A percentile compares a stretch with the other conserved stretches of the same genome.
These are phyloP conservation scores for Latheticus oryzae DNA, from an alignment of 2,888 invertebrate genomes.

Conservation along the genomic window DNA sequence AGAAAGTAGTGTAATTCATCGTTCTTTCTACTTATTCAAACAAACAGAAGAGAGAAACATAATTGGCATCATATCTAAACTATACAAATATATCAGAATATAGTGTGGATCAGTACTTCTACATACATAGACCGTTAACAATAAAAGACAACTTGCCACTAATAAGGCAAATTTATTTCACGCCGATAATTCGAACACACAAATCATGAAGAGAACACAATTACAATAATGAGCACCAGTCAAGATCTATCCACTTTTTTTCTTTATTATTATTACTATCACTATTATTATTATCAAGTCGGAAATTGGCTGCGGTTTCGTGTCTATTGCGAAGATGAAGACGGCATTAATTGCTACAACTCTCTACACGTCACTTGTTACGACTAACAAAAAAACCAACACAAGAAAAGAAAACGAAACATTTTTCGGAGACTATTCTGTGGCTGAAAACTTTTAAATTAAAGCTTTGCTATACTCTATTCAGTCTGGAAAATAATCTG, in stretches of 20 bases:
- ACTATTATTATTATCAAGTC: conserved; percentile 29
- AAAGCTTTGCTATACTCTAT: conserved; percentile 24
- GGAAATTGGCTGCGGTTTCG: conserved; percentile 33
- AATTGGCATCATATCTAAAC: conserved; percentile 45
- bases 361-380: conserved; percentile 19
- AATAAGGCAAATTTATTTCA: conserved; percentile 39
- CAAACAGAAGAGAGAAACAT: conserved; percentile 39
- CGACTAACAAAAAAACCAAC: conserved; percentile 5
- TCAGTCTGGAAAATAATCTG: conserved; percentile 26
- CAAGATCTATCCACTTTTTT: conserved; percentile 25
- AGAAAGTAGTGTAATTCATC: too few relatives aligned
- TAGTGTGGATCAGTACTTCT: conserved; percentile 42
- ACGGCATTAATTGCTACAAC: conserved; percentile 24
- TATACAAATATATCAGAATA: conserved; percentile 44
- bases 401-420: conserved; percentile 19
- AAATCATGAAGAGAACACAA: conserved; percentile 32
- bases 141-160: conserved; percentile 28
- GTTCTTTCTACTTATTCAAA: conserved; percentile 26
- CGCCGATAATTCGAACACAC: conserved; percentile 32
- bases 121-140: conserved; percentile 38
- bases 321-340: conserved; percentile 22
- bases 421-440: conserved; percentile 4
- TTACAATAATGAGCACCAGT: conserved; percentile 30
- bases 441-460: conserved; percentile 29
- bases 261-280: conserved; percentile 17